Percentiles rank a stretch among this genome's conserved stretches.
phyloP scores from a whole-genome alignment of 2,797 vertebrate genomes.

The Myoxocephalus aenaeus region DNA sequence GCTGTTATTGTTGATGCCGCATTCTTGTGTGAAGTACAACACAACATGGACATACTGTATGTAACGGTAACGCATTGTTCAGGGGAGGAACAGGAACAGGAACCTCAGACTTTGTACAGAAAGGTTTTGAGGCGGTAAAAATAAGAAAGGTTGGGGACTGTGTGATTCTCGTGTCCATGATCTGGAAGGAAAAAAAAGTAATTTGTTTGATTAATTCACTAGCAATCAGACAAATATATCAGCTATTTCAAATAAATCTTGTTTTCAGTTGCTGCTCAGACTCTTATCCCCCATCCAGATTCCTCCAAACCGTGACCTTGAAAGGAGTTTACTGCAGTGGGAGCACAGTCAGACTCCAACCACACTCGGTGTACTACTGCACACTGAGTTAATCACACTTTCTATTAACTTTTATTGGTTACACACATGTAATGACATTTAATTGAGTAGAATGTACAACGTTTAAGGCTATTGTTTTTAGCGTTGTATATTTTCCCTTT shows the following conservation, averaged over 20 bases:
- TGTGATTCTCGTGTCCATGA: neutral
- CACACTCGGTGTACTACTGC: constrained; percentile 49
- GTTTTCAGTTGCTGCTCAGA: constrained; percentile 20
- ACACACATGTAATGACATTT: constrained; percentile 65
- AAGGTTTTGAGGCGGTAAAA: too few species aligned
- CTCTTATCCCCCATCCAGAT: constrained; percentile 27
- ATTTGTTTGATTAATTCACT: constrained; percentile 28
- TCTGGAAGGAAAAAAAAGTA: constrained; percentile 7
- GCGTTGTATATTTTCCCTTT: constrained; percentile 11
- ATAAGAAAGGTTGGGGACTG: too few species aligned
- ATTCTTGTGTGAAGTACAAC: too few species aligned
- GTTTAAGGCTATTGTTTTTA: constrained; percentile 48
- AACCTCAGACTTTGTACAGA: too few species aligned
- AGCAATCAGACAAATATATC: constrained; percentile 17
- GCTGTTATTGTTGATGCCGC: too few species aligned
- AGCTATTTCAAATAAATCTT: constrained; percentile 16
- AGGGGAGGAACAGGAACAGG: too few species aligned
- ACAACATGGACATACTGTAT: too few species aligned
- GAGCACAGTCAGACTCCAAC: constrained; percentile 56
- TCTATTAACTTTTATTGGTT: constrained; percentile 70
- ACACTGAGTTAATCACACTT: constrained; percentile 70
- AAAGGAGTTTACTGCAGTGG: constrained; percentile 53
- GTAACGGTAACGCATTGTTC: too few species aligned
- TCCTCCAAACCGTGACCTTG: constrained; percentile 37
- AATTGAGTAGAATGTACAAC: constrained; percentile 52